These are phyloP conservation scores for Amphipyra berbera DNA, from an alignment of 2,888 invertebrate genomes.

Conservation along the genomic window DNA sequence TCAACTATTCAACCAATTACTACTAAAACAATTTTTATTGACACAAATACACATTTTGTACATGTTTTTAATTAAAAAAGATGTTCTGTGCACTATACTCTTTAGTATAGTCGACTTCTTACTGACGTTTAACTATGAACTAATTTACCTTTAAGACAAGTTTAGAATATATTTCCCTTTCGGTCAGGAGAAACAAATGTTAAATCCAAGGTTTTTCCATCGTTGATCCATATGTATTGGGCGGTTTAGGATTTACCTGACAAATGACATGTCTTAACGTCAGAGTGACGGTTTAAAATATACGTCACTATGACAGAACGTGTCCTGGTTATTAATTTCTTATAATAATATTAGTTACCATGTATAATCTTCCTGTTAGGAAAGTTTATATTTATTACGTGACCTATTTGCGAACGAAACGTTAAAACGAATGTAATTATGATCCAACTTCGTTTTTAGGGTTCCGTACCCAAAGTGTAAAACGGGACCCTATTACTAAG, in stretches of 20 bases:
- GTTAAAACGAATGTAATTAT: too few species aligned
- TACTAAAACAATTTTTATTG: background rate
- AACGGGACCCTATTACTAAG: too few species aligned
- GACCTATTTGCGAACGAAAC: too few species aligned
- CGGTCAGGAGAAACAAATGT: background rate
- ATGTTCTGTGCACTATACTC: background rate
- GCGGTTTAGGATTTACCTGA: background rate
- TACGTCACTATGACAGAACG: too few species aligned
- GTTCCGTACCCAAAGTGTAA: too few species aligned
- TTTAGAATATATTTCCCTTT: conserved; percentile 7
- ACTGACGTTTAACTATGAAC: conserved; percentile 8
- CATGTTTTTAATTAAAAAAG: background rate
- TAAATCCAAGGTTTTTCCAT: background rate
- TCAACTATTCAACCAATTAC: conserved; percentile 21
- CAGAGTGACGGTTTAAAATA: too few species aligned
- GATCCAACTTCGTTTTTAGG: too few species aligned
- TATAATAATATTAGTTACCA: too few species aligned
- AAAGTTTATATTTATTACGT: too few species aligned
- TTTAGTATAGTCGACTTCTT: background rate
- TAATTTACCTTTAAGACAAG: conserved; percentile 1
- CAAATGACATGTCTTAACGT: background rate
- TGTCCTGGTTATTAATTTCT: too few species aligned
- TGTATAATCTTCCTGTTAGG: too few species aligned
- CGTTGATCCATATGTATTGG: background rate
- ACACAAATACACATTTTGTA: background rate